Base-by-base conservation (phyloP, 2,888 invertebrate species). In the Syritta pipiens region DNA sequence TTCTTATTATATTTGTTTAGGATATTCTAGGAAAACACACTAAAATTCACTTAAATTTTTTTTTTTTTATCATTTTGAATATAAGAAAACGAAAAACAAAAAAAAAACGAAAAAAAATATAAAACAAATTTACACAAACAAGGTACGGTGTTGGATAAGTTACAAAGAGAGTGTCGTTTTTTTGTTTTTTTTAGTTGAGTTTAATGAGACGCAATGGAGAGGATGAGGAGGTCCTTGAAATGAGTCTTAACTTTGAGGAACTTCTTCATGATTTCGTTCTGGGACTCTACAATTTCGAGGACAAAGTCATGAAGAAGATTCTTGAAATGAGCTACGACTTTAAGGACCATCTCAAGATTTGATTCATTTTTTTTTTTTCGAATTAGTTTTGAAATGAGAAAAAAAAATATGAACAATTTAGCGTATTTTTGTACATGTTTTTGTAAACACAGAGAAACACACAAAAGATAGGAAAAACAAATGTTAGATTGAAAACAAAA, bases 1-100 rank as follows among this genome's bases (percentile, higher is more conserved):
- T 6, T 17, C 9, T 37, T 17, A 19, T 42, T 42, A 60, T 22
- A 57, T 68, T 26, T 42, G 28, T 44, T 68, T 68, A 62, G 67
- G 62, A 79, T 72, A 79, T 62, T 55, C 67, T 79, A 79, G 74
- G 74, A 79, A 79, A 79, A 79, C 67, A 79, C 79, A 79, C 62
- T 67, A 74, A 74, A 67, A 79, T 17, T 37, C n/a, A n/a, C 17
- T 46, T 46, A 9, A 22, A 3, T 46, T 7, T 46, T 10, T 60
- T 22, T n/a, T 19, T 4, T 9, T 37, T 55, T 46, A 44, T 19
- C 44, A 17, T 37, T 9, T 40, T 35, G 14, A 30, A 20, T 32
- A 19, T 30, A 32, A 63, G n/a, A n/a, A n/a, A n/a, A n/a, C n/a
- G n/a, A n/a, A n/a, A n/a, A n/a, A n/a, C n/a, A n/a, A n/a, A n/a